A percentile compares a stretch with the other conserved stretches of the same genome.
phyloP scores from a whole-genome alignment of 92 coral and sea anemone species.

The Epizoanthus stellaris region DNA sequence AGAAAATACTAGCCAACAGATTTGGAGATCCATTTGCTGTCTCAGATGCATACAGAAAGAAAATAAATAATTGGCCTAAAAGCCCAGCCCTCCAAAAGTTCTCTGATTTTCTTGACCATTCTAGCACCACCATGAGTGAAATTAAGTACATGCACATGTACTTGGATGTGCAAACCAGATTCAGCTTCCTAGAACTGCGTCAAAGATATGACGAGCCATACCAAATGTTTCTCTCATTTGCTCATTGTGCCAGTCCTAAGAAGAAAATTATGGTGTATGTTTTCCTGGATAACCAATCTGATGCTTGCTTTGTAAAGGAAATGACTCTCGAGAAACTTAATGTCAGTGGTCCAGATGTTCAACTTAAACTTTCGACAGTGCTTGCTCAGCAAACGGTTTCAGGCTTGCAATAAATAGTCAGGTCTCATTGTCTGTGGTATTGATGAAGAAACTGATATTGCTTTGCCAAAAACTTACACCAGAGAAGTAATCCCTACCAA shows the following conservation, averaged over 20 bases:
- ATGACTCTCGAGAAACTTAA: constrained; percentile 25
- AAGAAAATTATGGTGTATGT: constrained; percentile 53
- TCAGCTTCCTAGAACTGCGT: constrained; percentile 20
- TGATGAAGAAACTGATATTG: constrained; percentile 47
- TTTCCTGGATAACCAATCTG: no score
- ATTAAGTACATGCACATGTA: no score
- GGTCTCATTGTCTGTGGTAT: constrained; percentile 62
- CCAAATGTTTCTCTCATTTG: constrained; percentile 27
- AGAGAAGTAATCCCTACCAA: constrained; percentile 53
- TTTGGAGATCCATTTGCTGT: no score
- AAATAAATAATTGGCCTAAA: no score
- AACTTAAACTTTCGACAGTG: constrained; percentile 63
- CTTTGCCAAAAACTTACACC: constrained; percentile 55
- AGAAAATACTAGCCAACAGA: no score
- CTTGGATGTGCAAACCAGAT: neutral
- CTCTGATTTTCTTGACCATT: no score
- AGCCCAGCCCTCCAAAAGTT: no score
- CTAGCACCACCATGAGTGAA: no score
- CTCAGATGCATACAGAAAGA: no score
- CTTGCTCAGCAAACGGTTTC: constrained; percentile 42
- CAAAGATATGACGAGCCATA: neutral
- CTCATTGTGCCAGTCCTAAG: constrained; percentile 60
- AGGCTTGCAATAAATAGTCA: constrained; percentile 32
- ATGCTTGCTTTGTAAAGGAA: constrained; percentile 62
- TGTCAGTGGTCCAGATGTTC: constrained; percentile 57